Evolutionary conservation across 35 echinoderm and acorn worm species (phyloP), one percentile per base, ranked within the genome.

Genomic region (Patiria miniata): DNA sequence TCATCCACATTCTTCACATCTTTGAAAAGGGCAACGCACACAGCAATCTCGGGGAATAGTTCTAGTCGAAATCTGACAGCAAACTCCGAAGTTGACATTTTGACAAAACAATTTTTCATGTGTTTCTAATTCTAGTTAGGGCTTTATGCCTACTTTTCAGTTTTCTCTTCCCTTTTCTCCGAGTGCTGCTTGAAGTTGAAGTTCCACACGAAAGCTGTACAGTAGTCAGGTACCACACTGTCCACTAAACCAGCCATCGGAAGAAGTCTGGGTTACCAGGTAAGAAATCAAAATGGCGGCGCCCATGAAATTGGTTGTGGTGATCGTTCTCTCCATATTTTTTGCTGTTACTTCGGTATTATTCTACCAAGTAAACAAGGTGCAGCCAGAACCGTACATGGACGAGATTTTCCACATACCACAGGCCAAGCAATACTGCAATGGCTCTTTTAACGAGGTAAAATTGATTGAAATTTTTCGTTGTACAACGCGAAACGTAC

Each of bases 371-470:
- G 86, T 95, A 15, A 87, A 95, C 44, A 90, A 91, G 68, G 83
- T 83, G 33, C 96, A 99, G 52, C 86, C 89, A 17, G 78, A 52
- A 18, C 89, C 93, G 7, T 99, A 99, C 65, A 99, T 99, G 96
- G 96, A 99, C 52, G 96, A 99, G 78, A 92, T 99, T 44, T 99
- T 99, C 59, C 96, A 99, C 69, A 84, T 99, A 32, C 96, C 96
- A 34, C 96, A 99, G 51, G 96, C 96, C 19, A 89, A 90, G 50
- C 77, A 85, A 56, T 99, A 99, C 77, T 99, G 96, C 83, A 94
- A 94, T 60, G 96, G 96, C 18, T 92, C 93, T 8, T 99, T 95
- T 68, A 86, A 81, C 38, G 93, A 99, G 93, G 96, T 99, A 91
- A 85, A 8, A 21, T 18, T 69, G 18, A 18, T 69, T 19, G 7